Evolutionary conservation across 2,797 vertebrate genomes (phyloP), one percentile per base, ranked within the genome.

Genomic region (Parauchenoglanis ngamensis): DNA sequence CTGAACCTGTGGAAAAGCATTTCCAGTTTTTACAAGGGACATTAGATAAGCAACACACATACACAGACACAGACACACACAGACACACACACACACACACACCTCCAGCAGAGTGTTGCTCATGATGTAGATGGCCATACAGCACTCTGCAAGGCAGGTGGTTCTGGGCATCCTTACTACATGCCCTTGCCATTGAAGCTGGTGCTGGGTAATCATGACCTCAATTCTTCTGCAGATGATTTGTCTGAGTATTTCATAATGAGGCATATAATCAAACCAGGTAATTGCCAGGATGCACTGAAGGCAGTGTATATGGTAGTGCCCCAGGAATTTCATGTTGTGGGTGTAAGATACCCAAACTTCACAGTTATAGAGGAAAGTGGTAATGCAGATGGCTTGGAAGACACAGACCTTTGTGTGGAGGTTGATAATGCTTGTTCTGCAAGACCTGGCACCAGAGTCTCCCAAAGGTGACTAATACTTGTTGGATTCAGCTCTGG

Each of bases 61-160:
- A 40, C 40, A 40, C 40, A 40, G 40, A 40, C 40, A 40, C 40
- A 40, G 40, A 40, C 40, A 40, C 3, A 40, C 40, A 40, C 40
- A 40, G 3, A 40, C 3, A 40, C 40, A 40, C 40, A 40, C 40
- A 40, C 40, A 40, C 40, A 40, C 40, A 40, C 40, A 40, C 40
- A 2, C 21, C 59, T 54, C 52, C 52, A 12, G 12, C 52, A 54
- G 52, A 54, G 12, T 54, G 52, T 54, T 13, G 28, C 87, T 89
- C 80, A 80, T 4, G 83, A 77, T 90, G 76, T 90, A 91, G 89
- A 91, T 89, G 88, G 80, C 89, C 85, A 90, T 89, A 90, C 87
- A 89, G 88, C 82, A 87, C 91, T 67, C 54, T 87, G 84, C 70
- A 88, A 89, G 91, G 86, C 86, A 89, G 85, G 0, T 1, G 59